Conservation (phyloP, 1,140 invertebrate species). For the Reticulitermes speratus region DNA sequence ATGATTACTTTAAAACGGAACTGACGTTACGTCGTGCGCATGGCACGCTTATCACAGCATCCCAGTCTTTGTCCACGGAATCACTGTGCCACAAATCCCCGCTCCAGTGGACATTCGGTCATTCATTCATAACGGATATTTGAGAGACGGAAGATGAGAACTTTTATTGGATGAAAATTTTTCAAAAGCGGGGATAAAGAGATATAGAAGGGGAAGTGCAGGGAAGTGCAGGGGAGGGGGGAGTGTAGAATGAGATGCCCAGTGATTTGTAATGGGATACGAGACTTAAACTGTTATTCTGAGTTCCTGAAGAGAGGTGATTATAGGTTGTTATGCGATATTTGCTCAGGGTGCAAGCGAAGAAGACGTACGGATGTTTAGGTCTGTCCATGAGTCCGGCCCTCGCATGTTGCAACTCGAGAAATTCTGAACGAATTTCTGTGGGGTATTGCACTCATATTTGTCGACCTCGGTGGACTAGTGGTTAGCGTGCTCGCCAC, state of each 20-base stretch:
- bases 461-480: no score
- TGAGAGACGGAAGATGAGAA: not conserved
- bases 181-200: not conserved
- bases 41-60: not conserved
- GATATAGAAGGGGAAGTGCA: not conserved
- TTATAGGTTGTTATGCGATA: no score
- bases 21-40: not conserved
- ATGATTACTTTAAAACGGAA: not conserved
- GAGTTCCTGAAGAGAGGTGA: no score
- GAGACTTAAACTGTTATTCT: not conserved
- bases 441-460: no score
- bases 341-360: no score
- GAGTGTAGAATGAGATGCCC: not conserved
- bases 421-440: no score
- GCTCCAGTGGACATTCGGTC: not conserved
- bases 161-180: not conserved
- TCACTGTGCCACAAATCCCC: not conserved
- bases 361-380: no score
- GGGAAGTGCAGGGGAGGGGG: not conserved
- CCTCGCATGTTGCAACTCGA: no score
- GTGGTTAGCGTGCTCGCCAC: no score
- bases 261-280: not conserved
- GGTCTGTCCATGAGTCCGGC: no score
- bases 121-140: not conserved
- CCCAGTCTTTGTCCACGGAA: not conserved